Evolutionary conservation across 2,113 vertebrate species (phyloP).

Genomic region (Leptodactylus fuscus): DNA sequence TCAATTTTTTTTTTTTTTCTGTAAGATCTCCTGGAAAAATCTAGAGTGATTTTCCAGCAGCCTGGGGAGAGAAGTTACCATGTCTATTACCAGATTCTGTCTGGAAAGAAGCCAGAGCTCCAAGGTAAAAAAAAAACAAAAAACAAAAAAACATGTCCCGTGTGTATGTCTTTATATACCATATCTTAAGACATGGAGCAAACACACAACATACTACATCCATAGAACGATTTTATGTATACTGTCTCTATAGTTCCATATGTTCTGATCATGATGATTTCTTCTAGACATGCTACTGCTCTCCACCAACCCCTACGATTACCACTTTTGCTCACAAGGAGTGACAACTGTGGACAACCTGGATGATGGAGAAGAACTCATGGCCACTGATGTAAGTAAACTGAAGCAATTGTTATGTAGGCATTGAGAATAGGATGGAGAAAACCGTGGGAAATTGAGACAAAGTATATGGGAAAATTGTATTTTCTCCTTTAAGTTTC

Average conservation of each 20-base stretch:
- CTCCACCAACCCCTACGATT: conserved; percentile 92
- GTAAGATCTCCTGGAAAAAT: conserved; percentile 94
- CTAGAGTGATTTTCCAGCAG: conserved; percentile 95
- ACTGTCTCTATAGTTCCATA: background rate
- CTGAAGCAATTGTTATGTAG: background rate
- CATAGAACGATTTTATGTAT: background rate
- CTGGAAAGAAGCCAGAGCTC: conserved; percentile 91
- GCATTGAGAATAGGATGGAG: too few species aligned
- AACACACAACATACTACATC: too few species aligned
- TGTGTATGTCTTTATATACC: background rate
- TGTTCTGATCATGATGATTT: background rate
- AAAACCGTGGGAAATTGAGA: too few species aligned
- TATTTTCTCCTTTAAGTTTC: too few species aligned
- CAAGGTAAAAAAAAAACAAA: conserved; percentile 76
- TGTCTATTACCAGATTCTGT: conserved; percentile 93
- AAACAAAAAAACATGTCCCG: background rate
- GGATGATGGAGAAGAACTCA: conserved; percentile 87
- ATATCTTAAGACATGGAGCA: too few species aligned
- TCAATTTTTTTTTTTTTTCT: conserved; percentile 10
- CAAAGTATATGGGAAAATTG: too few species aligned
- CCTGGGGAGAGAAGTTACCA: conserved; percentile 91
- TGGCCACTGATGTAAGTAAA: conserved; percentile 85
- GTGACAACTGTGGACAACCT: conserved; percentile 89
- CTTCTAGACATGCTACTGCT: conserved; percentile 92
- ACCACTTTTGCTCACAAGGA: conserved; percentile 94